Base-by-base conservation (phyloP, 2,888 invertebrate genomes). In the Lissonota sp. region DNA sequence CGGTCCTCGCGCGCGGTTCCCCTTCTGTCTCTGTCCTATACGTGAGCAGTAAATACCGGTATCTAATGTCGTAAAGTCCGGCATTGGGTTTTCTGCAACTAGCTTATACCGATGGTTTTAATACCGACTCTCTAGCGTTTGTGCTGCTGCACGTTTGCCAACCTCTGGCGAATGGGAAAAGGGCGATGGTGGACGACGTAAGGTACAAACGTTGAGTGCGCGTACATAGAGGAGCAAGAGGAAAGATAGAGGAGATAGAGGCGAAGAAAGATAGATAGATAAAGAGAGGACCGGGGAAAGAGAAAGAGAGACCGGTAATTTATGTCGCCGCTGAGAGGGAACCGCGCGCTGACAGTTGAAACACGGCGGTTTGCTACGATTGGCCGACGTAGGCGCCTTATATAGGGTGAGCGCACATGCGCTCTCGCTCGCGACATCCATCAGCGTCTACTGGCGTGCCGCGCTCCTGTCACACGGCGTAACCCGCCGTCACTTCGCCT, bases 371-470 rank as follows among this genome's bases (percentile, higher is more conserved):
- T n/a, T 83, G 85, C 87, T 89, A 85, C 87, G 89, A 91, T 91
- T 91, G 90, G 91, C 87, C 85, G 89, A 81, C 83, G 86, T 80
- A 73, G 89, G 88, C 88, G 86, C 92, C 92, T 92, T 92, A 91
- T 91, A 91, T 90, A 91, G 91, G 90, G 91, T 87, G 90, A 87
- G 78, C 86, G 89, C 90, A 89, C 90, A 91, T 91, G 91, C 92
- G 90, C 91, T 82, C 79, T 70, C 71, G 57, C 88, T 88, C 87
- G 86, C 89, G 87, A 91, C 91, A 91, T 91, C 91, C 91, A 91
- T 91, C 91, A 91, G 91, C 87, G 88, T 87, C 87, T 86, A 87
- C 84, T 85, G 87, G 85, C 86, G 86, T 87, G 88, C 88, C 87
- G 88, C 89, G 88, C 87, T 87, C 87, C 89, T 88, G 88, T 88